Percentiles rank a stretch among this genome's conserved stretches.
These are phyloP conservation scores for Neuroterus valhalla DNA, from an alignment of 1,140 invertebrate genomes.

Conservation along the genomic window DNA sequence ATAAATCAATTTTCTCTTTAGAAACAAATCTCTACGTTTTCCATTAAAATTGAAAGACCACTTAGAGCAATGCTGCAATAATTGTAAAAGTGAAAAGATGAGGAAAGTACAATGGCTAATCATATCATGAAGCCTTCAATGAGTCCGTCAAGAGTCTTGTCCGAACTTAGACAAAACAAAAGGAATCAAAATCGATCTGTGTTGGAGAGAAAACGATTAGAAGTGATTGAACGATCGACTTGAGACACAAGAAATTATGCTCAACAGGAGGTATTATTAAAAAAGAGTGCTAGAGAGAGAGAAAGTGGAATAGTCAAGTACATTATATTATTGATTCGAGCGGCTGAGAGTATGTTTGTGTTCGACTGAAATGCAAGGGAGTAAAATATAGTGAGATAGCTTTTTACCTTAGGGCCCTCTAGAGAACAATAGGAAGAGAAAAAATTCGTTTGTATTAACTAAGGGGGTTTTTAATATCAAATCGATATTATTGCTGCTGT, in stretches of 20 bases:
- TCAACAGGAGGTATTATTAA: constrained; percentile 42
- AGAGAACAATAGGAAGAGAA: background rate
- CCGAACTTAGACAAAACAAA: constrained; percentile 41
- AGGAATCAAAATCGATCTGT: constrained; percentile 47
- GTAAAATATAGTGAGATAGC: constrained; percentile 7
- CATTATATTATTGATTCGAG: background rate
- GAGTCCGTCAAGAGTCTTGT: constrained; percentile 39
- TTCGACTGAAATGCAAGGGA: constrained; percentile 36
- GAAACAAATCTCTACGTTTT: background rate
- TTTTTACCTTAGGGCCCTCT: background rate
- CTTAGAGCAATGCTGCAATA: background rate
- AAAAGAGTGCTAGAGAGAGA: constrained; percentile 31
- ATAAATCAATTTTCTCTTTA: background rate
- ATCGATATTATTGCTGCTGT: background rate
- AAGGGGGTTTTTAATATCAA: background rate
- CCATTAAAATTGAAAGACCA: background rate
- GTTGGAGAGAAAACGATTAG: constrained; percentile 37
- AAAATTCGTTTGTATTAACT: constrained; percentile 1
- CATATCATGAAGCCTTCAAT: constrained; percentile 61
- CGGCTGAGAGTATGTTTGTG: constrained; percentile 30
- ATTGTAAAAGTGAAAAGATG: background rate
- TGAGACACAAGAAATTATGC: constrained; percentile 41
- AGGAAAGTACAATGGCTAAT: constrained; percentile 55
- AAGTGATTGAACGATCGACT: constrained; percentile 43
- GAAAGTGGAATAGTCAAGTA: background rate